Conservation (phyloP, 1,140 invertebrate genomes). For the Pogonognathellus flavescens region DNA sequence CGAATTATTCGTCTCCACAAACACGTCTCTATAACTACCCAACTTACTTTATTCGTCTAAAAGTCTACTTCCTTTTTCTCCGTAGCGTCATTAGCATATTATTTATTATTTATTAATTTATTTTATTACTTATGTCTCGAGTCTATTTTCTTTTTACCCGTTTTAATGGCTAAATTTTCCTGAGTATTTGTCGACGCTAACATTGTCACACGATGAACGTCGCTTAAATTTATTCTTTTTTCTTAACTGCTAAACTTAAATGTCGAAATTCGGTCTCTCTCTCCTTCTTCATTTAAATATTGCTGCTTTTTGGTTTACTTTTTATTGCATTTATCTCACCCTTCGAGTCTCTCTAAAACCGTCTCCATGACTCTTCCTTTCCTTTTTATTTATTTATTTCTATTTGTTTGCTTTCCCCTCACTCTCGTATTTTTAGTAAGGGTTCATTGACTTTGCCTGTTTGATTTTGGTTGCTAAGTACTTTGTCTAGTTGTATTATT, state of each 20-base stretch:
- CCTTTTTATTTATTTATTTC: background rate
- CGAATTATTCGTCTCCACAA: background rate
- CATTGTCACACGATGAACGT: conserved; percentile 9
- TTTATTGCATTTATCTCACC: conserved; percentile 7
- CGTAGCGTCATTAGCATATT: background rate
- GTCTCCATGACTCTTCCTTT: background rate
- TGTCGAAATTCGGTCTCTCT: conserved; percentile 22
- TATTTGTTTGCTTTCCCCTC: background rate
- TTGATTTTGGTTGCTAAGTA: background rate
- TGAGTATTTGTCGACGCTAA: conserved; percentile 51
- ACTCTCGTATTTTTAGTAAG: background rate
- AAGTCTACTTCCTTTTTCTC: too few relatives aligned
- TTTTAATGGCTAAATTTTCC: conserved; percentile 48
- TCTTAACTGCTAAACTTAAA: background rate
- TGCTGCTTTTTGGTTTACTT: conserved; percentile 23
- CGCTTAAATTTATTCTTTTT: background rate
- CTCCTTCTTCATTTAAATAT: conserved; percentile 10
- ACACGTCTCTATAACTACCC: too few relatives aligned
- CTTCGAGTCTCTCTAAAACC: background rate
- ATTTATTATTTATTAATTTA: conserved; percentile 14
- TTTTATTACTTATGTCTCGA: background rate
- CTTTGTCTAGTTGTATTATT: background rate
- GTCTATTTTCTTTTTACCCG: conserved; percentile 34
- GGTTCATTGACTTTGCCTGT: background rate
- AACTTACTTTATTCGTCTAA: too few relatives aligned